Evolutionary conservation across 1,140 invertebrate genomes (phyloP).

Genomic region (Aricia agestis): DNA sequence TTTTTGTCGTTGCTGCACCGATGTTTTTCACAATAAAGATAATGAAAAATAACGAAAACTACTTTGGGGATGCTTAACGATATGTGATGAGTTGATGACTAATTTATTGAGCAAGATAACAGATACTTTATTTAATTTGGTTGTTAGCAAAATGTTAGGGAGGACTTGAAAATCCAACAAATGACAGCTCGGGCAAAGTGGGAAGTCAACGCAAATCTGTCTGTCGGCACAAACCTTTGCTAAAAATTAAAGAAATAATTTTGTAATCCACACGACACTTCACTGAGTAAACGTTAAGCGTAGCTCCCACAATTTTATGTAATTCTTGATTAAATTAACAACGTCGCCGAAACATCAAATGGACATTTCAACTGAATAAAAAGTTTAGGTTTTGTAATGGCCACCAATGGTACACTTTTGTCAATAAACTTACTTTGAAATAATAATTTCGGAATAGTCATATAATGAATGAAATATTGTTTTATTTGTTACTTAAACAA

Average conservation of each 20-base stretch:
- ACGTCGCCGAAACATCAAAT: constrained; percentile 75
- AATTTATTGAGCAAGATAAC: constrained; percentile 9
- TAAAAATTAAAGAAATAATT: constrained; percentile 13
- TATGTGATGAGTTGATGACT: neutral
- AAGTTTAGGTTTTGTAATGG: constrained; percentile 76
- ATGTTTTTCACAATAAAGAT: constrained; percentile 73
- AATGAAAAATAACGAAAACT: constrained; percentile 26
- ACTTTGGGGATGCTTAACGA: constrained; percentile 15
- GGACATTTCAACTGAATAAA: constrained; percentile 74
- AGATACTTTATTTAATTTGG: constrained; percentile 4
- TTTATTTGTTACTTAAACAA: constrained; percentile 59
- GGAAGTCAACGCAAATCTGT: constrained; percentile 67
- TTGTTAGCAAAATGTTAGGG: constrained; percentile 23
- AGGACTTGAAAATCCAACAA: constrained; percentile 56
- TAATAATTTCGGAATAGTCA: constrained; percentile 40
- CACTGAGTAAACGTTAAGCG: constrained; percentile 31
- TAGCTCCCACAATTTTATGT: constrained; percentile 32
- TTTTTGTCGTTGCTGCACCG: constrained; percentile 61
- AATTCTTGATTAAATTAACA: constrained; percentile 66
- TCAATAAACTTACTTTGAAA: constrained; percentile 49
- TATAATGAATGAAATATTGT: constrained; percentile 43
- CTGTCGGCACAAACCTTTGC: constrained; percentile 50
- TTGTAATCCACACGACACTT: constrained; percentile 33
- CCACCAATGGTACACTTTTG: constrained; percentile 73
- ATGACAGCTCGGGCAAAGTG: constrained; percentile 64